A percentile compares a stretch with the other conserved stretches of the same genome.
Conservation (phyloP, 2,888 invertebrate species). For the Nebria brevicollis region DNA sequence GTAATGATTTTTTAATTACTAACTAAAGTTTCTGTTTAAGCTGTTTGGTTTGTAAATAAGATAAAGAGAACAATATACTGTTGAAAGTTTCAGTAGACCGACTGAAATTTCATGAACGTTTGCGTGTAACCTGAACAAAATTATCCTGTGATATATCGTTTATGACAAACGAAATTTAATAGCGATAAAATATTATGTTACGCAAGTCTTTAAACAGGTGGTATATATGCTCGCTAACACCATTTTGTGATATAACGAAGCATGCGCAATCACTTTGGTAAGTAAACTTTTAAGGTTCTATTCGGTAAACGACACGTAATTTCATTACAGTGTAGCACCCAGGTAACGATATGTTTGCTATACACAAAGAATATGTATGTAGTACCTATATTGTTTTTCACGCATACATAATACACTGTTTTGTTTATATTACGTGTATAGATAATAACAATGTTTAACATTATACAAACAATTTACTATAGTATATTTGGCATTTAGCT, state of each 20-base stretch:
- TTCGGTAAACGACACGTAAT: conserved; percentile 1
- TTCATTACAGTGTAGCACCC: background rate
- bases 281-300: background rate
- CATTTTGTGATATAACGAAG: background rate
- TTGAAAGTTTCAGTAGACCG: background rate
- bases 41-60: too few relatives aligned
- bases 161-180: background rate
- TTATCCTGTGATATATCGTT: background rate
- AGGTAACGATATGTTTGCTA: background rate
- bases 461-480: background rate
- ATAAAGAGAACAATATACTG: background rate
- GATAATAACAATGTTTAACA: background rate
- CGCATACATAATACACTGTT: conserved; percentile 1
- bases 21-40: too few relatives aligned
- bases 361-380: background rate
- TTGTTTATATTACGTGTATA: background rate
- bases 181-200: conserved; percentile 1
- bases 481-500: background rate
- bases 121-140: background rate
- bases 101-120: background rate
- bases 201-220: background rate
- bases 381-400: background rate
- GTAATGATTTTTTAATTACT: too few relatives aligned
- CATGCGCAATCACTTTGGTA: background rate
- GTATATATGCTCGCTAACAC: background rate